A percentile compares a stretch with the other conserved stretches of the same genome.
phyloP scores from a whole-genome alignment of 2,888 invertebrate genomes.

The Orthonevra nobilis region DNA sequence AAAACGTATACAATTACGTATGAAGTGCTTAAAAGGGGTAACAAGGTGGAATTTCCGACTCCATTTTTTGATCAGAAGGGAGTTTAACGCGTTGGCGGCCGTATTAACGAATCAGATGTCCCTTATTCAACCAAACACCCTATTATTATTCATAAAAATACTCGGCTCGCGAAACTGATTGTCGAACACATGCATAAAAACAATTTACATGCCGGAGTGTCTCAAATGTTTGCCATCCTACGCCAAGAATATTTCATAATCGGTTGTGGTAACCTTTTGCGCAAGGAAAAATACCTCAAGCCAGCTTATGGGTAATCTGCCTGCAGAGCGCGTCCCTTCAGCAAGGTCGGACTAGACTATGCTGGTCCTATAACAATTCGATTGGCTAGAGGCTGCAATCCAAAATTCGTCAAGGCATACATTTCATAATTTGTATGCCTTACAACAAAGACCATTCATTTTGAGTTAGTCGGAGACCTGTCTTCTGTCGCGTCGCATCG shows the following conservation, averaged over 20 bases:
- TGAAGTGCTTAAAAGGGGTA: background rate
- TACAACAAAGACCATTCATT: no score
- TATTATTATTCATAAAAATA: background rate
- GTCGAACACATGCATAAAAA: conserved; percentile 6
- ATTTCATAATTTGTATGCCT: no score
- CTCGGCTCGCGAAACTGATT: conserved; percentile 11
- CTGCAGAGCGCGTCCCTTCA: background rate
- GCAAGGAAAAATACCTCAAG: background rate
- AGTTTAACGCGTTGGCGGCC: background rate
- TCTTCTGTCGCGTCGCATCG: no score
- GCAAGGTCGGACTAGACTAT: no score
- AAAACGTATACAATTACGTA: no score
- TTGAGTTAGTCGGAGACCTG: no score
- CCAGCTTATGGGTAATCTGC: background rate
- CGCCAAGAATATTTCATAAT: background rate
- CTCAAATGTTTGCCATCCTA: background rate
- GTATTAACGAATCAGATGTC: background rate
- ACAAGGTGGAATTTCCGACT: background rate
- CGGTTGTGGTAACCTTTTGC: background rate
- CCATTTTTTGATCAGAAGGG: background rate
- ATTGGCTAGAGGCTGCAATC: no score
- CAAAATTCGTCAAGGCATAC: no score
- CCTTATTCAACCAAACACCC: background rate
- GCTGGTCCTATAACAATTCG: no score
- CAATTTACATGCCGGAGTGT: background rate